phyloP scores from a whole-genome alignment of 2,888 invertebrate genomes.

The Abscondita cerata region DNA sequence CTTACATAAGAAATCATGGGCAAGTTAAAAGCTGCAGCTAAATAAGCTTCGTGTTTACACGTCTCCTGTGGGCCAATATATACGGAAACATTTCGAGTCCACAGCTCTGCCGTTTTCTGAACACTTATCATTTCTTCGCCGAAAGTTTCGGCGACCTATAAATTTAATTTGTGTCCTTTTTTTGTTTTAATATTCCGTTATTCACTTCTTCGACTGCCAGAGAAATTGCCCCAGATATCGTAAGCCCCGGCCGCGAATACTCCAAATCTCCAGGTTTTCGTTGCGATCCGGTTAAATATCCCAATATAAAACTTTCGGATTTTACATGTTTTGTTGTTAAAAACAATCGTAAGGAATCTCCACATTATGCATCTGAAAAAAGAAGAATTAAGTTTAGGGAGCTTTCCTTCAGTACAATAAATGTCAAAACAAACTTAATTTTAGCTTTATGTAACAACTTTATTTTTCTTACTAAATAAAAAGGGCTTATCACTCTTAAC shows the following conservation, averaged over 20 bases:
- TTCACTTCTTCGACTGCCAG: conserved; percentile 87
- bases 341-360: conserved; percentile 14
- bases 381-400: not conserved
- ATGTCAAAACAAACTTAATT: no score
- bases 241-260: conserved; percentile 78
- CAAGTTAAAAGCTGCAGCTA: conserved; percentile 92
- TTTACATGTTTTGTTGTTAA: conserved; percentile 17
- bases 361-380: conserved; percentile 23
- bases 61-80: conserved; percentile 92
- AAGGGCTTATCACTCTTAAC: no score
- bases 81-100: conserved; percentile 83
- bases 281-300: conserved; percentile 86
- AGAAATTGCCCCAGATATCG: conserved; percentile 83
- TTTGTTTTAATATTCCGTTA: conserved; percentile 56
- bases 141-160: conserved; percentile 87
- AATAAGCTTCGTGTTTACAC: conserved; percentile 90
- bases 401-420: no score
- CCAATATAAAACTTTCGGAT: conserved; percentile 73
- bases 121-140: conserved; percentile 90
- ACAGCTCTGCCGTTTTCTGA: conserved; percentile 81
- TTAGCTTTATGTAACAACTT: no score
- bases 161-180: conserved; percentile 79
- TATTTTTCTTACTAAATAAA: no score
- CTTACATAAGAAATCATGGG: conserved; percentile 97
- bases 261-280: conserved; percentile 77